phyloP scores from a whole-genome alignment of 2,888 invertebrate species.

The Leptopilina drosophilae region DNA sequence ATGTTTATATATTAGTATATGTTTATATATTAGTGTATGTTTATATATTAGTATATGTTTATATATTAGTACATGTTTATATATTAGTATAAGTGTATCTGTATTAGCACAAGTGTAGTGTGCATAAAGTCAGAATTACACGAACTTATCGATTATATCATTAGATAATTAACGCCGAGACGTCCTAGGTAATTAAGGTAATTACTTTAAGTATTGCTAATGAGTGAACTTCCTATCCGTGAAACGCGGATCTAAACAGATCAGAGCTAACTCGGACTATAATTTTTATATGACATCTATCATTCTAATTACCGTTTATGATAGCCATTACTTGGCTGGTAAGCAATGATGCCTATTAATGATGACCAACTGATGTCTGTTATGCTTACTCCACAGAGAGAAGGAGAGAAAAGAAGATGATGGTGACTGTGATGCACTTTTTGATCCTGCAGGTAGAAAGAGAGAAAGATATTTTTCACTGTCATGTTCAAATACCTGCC shows the following conservation, averaged over 20 bases:
- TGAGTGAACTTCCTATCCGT: conserved; percentile 36
- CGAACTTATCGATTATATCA: conserved; percentile 33
- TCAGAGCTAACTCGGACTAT: conserved; percentile 2
- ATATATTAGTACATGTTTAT: no score
- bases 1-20: no score
- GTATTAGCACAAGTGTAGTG: no score
- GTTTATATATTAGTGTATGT: no score
- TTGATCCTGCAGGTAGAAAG: background rate
- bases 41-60: no score
- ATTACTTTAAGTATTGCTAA: conserved; percentile 33
- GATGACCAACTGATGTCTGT: conserved; percentile 21
- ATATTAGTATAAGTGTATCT: no score
- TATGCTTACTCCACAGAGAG: conserved; percentile 15
- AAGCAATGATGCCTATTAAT: conserved; percentile 17
- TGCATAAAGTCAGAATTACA: conserved; percentile 27
- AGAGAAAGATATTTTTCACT: conserved; percentile 4
- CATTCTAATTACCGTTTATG: conserved; percentile 32
- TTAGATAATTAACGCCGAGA: conserved; percentile 29
- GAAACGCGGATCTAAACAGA: conserved; percentile 15
- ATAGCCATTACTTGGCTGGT: conserved; percentile 12
- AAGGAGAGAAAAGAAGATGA: background rate
- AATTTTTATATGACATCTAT: conserved; percentile 42
- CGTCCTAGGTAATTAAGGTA: conserved; percentile 28
- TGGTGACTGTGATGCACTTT: background rate
- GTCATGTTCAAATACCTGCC: background rate